phyloP scores from a whole-genome alignment of 2,113 vertebrate species.

The Lates calcarifer region DNA sequence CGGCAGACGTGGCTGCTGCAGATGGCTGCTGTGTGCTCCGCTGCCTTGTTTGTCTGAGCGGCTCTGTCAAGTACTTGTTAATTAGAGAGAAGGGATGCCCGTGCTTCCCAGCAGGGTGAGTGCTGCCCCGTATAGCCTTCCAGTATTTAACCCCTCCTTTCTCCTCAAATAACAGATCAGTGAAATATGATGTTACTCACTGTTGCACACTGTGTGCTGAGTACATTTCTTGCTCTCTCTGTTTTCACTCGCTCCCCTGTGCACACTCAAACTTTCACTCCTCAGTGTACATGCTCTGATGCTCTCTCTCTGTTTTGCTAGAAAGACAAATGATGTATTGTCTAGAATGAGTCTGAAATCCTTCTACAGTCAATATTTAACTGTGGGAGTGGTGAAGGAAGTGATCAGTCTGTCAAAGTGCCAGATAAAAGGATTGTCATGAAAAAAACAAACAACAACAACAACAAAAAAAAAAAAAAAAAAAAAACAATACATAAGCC shows the following conservation, averaged over 20 bases:
- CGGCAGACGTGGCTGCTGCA: conserved; percentile 50
- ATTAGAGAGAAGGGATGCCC: conserved; percentile 53
- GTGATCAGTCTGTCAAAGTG: neutral
- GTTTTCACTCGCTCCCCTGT: conserved; percentile 20
- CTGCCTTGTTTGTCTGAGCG: conserved; percentile 59
- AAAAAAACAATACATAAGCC: no score
- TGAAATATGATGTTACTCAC: conserved; percentile 31
- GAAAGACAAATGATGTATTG: conserved; percentile 10
- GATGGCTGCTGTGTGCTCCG: conserved; percentile 64
- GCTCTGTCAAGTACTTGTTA: conserved; percentile 66
- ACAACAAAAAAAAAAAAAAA: no score
- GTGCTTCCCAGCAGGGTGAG: conserved; percentile 50
- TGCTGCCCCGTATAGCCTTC: conserved; percentile 29
- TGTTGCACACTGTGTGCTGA: conserved; percentile 43
- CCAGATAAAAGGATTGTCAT: neutral
- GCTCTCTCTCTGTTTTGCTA: conserved; percentile 7
- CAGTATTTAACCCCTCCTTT: conserved; percentile 37
- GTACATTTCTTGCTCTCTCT: neutral
- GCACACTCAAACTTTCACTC: conserved; percentile 9
- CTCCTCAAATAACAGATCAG: conserved; percentile 40
- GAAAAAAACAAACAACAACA: no score
- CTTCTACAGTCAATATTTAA: neutral
- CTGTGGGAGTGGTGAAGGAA: neutral
- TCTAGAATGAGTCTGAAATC: neutral
- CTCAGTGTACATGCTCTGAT: conserved; percentile 24